Evolutionary conservation across 2,113 vertebrate genomes (phyloP).

Genomic region (Marmota monax): DNA sequence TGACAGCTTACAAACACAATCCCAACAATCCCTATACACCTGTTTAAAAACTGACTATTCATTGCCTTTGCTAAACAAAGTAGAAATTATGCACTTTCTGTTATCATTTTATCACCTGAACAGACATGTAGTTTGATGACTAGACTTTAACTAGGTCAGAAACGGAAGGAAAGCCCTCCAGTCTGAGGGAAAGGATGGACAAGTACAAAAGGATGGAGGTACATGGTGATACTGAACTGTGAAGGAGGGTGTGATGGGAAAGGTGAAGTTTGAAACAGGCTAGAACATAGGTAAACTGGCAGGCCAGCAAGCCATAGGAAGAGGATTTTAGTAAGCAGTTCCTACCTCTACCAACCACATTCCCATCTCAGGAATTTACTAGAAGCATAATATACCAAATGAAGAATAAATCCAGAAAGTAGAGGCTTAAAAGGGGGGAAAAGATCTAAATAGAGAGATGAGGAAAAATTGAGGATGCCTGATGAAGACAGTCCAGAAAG

Average conservation of each 20-base stretch:
- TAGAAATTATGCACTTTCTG: conserved; percentile 13
- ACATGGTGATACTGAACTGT: background rate
- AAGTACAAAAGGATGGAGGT: background rate
- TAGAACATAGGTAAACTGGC: background rate
- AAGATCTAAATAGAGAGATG: background rate
- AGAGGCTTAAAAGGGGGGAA: background rate
- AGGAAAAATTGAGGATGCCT: background rate
- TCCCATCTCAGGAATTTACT: background rate
- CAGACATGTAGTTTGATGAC: background rate
- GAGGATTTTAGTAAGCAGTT: background rate
- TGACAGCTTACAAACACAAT: background rate
- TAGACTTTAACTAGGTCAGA: background rate
- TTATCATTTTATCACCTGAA: background rate
- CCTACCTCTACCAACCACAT: background rate
- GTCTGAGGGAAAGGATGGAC: background rate
- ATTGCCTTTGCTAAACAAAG: background rate
- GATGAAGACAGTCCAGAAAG: background rate
- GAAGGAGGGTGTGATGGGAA: background rate
- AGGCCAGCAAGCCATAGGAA: background rate
- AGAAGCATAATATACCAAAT: background rate
- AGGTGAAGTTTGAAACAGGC: background rate
- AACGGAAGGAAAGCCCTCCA: background rate
- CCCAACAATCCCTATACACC: background rate
- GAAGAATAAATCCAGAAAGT: background rate
- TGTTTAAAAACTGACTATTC: background rate